Percentiles rank a stretch among this genome's conserved stretches.
These are phyloP conservation scores for Sepiola atlantica DNA, from an alignment of 2,888 invertebrate genomes.

Conservation along the genomic window DNA sequence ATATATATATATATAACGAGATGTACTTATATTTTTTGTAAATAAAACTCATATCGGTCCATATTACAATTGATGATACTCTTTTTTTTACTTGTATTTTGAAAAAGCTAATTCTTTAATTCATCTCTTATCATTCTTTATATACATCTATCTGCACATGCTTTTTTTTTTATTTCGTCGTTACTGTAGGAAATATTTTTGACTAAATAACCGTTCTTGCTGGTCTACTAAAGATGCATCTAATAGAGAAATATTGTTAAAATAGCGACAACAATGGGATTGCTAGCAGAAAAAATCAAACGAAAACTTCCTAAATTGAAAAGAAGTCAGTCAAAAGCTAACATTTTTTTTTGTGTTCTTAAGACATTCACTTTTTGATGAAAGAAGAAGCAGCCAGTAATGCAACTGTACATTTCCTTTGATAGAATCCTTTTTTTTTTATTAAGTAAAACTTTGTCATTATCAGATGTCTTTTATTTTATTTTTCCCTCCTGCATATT, in stretches of 20 bases:
- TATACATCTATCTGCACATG: neutral
- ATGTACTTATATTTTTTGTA: neutral
- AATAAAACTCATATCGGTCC: neutral
- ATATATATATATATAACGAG: neutral
- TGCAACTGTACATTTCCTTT: conserved; percentile 32
- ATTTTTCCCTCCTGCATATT: neutral
- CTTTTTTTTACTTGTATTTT: neutral
- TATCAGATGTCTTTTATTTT: neutral
- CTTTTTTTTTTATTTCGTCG: neutral
- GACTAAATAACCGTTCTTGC: conserved; percentile 5
- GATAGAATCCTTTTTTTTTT: neutral
- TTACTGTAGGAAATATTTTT: neutral
- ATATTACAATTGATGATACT: conserved; percentile 9
- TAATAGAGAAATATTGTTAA: conserved; percentile 32
- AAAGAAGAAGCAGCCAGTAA: neutral
- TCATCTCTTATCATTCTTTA: neutral
- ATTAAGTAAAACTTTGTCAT: conserved; percentile 1
- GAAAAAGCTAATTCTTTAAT: neutral
- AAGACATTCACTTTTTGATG: neutral
- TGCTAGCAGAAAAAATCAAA: neutral
- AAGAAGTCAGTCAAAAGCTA: neutral
- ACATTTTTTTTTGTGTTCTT: neutral
- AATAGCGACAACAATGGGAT: conserved; percentile 8
- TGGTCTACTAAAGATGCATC: neutral
- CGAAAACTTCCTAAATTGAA: neutral